These are phyloP conservation scores for Hymenochirus boettgeri DNA, from an alignment of 2,113 vertebrate genomes.

Conservation along the genomic window DNA sequence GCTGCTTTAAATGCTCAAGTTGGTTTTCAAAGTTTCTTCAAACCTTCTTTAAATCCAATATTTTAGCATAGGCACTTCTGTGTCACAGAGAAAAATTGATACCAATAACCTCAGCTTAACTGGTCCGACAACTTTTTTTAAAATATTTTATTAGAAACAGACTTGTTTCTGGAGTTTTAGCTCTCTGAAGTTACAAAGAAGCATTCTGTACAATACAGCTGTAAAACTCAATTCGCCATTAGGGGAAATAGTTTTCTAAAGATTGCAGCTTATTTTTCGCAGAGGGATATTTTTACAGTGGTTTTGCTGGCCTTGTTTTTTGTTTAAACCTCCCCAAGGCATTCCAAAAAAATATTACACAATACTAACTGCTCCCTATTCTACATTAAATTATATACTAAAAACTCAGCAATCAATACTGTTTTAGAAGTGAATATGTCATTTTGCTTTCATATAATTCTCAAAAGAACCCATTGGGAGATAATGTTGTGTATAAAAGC, in stretches of 20 bases:
- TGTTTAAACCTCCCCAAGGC: too few species aligned
- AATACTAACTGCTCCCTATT: too few species aligned
- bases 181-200: slow-evolving; percentile 2
- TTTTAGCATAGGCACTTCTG: too few species aligned
- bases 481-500: too few species aligned
- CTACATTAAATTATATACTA: too few species aligned
- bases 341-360: too few species aligned
- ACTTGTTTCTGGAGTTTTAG: background rate
- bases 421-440: too few species aligned
- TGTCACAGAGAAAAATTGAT: too few species aligned
- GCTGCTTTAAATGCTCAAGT: too few species aligned
- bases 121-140: background rate
- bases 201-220: background rate
- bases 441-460: too few species aligned
- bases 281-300: background rate
- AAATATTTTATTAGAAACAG: slow-evolving; percentile 11
- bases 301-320: background rate
- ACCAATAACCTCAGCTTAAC: background rate
- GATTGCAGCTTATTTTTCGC: background rate
- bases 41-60: background rate
- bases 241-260: background rate
- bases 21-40: background rate
- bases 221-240: background rate
- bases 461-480: too few species aligned
- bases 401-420: too few species aligned